phyloP scores from a whole-genome alignment of 2,113 vertebrate genomes.

The Gadus macrocephalus region DNA sequence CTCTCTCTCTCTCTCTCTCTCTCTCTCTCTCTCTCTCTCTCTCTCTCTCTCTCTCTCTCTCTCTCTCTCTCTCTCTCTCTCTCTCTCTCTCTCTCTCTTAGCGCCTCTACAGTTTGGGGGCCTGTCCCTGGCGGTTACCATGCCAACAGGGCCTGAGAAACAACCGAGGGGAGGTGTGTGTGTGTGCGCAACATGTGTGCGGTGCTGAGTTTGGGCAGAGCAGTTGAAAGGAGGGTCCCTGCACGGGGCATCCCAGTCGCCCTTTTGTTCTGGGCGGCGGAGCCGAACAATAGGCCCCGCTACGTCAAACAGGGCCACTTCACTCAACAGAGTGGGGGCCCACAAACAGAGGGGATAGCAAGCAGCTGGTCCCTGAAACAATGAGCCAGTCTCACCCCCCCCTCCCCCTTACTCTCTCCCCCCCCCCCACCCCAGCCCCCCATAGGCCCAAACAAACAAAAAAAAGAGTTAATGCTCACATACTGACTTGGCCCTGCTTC shows the following conservation, averaged over 20 bases:
- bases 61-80: not conserved
- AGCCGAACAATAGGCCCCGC: constrained; percentile 69
- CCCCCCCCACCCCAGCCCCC: constrained; percentile 31
- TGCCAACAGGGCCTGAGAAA: constrained; percentile 45
- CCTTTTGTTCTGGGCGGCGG: constrained; percentile 71
- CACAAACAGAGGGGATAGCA: constrained; percentile 72
- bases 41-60: no score
- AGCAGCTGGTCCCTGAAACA: constrained; percentile 74
- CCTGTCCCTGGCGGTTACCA: constrained; percentile 58
- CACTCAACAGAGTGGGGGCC: constrained; percentile 66
- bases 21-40: constrained; percentile 5
- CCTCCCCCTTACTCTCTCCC: constrained; percentile 17
- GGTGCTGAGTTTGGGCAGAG: constrained; percentile 56
- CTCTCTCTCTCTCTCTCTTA: constrained; percentile 34
- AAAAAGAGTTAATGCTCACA: constrained; percentile 31
- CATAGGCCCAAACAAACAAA: constrained; percentile 43
- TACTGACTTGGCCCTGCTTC: constrained; percentile 1
- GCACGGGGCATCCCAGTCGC: constrained; percentile 68
- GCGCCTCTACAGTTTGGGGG: constrained; percentile 39
- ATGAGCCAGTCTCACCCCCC: constrained; percentile 52
- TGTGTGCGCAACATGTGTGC: constrained; percentile 34
- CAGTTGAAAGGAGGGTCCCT: constrained; percentile 56
- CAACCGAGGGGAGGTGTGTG: constrained; percentile 7
- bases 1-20: constrained; percentile 17
- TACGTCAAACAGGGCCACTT: constrained; percentile 73